Evolutionary conservation across 1,140 invertebrate genomes (phyloP), one percentile per base, ranked within the genome.

Genomic region (Babylonia areolata): DNA sequence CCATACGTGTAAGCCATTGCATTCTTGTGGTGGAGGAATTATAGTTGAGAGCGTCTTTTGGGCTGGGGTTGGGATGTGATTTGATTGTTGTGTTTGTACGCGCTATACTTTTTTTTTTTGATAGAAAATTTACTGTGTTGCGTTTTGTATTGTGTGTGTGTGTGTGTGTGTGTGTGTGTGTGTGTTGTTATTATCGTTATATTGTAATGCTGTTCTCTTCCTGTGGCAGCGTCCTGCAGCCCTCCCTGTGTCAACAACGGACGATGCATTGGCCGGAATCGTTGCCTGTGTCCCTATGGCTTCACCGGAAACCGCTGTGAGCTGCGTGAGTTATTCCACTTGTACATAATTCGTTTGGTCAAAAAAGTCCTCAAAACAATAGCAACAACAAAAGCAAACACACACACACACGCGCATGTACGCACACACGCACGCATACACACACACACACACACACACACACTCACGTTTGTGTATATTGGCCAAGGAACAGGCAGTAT

Each of bases 221-320:
- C 31, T 73, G 71, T 77, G 87, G 6, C 80, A 92, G 91, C 87
- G 40, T 84, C 85, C 5, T 92, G 91, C 88, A 79, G 82, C 1
- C 78, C 82, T 1, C 54, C 77, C 35, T 92, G 91, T 84, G 81
- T 87, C 54, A 92, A 92, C 82, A 89, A 89, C 46, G 91, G 91
- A 46, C 86, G 84, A 40, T 92, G 91, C 85, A 80, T 89, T 17
- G 75, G 86, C 31, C 87, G 87, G 40, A 91, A 90, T 73, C 84
- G 78, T 11, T 92, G 91, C 71, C 88, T 88, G 64, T 92, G 91
- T 79, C 82, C 77, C 23, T 86, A 86, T 31, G 90, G 90, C 9
- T 92, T 87, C 69, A 88, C 73, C 0, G 91, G 91, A 35, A 87
- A 80, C 54, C 80, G 88, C 35, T 91, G 90, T 85, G 75, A 88